These are phyloP conservation scores for Apeira syringaria DNA, from an alignment of 2,888 invertebrate genomes.

Conservation along the genomic window DNA sequence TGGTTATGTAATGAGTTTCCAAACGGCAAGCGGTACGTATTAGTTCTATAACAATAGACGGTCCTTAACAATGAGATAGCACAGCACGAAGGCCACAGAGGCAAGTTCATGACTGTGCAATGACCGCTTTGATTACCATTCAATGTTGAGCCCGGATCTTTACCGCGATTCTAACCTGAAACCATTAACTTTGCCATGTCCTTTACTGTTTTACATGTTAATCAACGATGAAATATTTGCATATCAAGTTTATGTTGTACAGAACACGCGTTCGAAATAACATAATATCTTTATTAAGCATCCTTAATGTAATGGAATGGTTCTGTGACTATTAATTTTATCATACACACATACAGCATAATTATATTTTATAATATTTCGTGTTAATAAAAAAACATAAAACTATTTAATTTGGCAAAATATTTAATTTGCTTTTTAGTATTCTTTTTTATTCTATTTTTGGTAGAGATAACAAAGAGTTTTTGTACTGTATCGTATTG, in stretches of 20 bases:
- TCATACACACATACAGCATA: no score
- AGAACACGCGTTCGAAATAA: slow-evolving; percentile 7
- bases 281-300: slow-evolving; percentile 1
- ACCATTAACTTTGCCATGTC: slow-evolving; percentile 32
- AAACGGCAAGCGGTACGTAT: slow-evolving; percentile 27
- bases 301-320: no score
- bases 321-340: no score
- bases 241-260: slow-evolving; percentile 7
- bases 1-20: slow-evolving; percentile 29
- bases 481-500: no score
- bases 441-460: no score
- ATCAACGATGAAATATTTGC: slow-evolving; percentile 24
- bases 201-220: slow-evolving; percentile 27
- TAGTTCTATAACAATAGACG: slow-evolving; percentile 42
- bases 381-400: no score
- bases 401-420: no score
- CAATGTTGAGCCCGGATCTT: slow-evolving; percentile 57
- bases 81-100: slow-evolving; percentile 62
- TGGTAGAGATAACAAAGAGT: no score
- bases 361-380: no score
- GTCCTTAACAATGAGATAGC: slow-evolving; percentile 56
- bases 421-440: no score
- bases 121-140: slow-evolving; percentile 76
- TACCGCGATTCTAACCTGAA: slow-evolving; percentile 42
- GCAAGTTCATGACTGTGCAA: slow-evolving; percentile 75